Evolutionary conservation across 2,888 invertebrate genomes (phyloP), one percentile per base, ranked within the genome.

Genomic region (Xanthorhoe spadicearia): DNA sequence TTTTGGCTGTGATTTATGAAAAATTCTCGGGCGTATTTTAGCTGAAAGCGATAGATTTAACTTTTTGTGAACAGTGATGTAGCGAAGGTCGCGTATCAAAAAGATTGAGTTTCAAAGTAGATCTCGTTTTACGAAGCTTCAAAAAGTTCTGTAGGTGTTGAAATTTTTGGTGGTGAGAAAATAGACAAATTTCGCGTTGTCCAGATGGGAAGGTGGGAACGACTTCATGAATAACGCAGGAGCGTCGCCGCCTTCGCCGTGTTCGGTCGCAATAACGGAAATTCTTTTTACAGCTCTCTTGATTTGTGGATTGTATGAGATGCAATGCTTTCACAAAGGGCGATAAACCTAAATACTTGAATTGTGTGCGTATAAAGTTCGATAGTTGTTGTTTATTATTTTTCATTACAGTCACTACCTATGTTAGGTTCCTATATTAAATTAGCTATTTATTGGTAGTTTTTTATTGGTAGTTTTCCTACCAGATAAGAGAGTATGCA

Each of bases 221-320:
- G 77, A 74, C 60, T 78, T 87, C 85, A 88, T 88, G 88, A 88
- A 88, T 88, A 88, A 88, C 79, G 81, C 84, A 88, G 75, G 69
- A 81, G 78, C 73, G 80, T 79, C 82, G 77, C 84, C 87, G 86
- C 88, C 88, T 85, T 84, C 83, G 79, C 82, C 80, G 77, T 87
- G 88, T 87, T 80, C 77, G 72, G 71, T 79, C 78, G 82, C 83
- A 84, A 86, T 87, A 84, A 81, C 76, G 79, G 74, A 74, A 77
- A 78, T 78, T 77, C 77, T 79, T 83, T 83, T 80, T 80, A 81
- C 81, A 79, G 74, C 74, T 83, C 80, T 76, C 75, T 76, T 81
- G 83, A 85, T 82, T 84, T 82, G 78, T 77, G 69, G 72, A 72
- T 72, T 74, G 70, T 73, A 69, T 74, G 70, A 74, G 72, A 70